A percentile compares a stretch with the other conserved stretches of the same genome.
Evolutionary conservation across 2,888 invertebrate genomes (phyloP).

Genomic region (Cryptophagus acutangulus): DNA sequence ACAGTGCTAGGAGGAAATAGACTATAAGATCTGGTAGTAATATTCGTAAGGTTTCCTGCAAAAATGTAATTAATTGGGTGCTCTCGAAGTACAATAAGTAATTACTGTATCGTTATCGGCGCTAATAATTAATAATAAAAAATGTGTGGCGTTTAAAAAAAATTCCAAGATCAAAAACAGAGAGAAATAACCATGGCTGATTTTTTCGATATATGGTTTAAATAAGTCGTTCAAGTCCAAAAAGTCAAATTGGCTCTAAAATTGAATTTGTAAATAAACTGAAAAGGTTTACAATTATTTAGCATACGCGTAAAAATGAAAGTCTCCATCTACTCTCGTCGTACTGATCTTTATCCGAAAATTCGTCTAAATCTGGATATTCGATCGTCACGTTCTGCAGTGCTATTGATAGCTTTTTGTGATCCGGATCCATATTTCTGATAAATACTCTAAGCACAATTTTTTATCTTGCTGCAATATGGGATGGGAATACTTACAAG

Average conservation of each 20-base stretch:
- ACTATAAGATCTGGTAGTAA: slow-evolving; percentile 47
- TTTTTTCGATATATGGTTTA: slow-evolving; percentile 67
- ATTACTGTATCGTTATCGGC: slow-evolving; percentile 21
- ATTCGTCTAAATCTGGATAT: no score
- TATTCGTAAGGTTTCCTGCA: slow-evolving; percentile 20
- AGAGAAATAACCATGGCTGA: slow-evolving; percentile 73
- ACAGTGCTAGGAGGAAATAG: slow-evolving; percentile 45
- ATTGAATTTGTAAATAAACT: slow-evolving; percentile 28
- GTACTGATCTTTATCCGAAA: no score
- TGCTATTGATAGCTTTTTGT: no score
- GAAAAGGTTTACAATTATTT: slow-evolving; percentile 5
- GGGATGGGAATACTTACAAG: no score
- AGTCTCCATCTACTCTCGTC: no score
- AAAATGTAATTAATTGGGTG: slow-evolving; percentile 10
- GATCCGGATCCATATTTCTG: no score
- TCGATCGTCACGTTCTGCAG: no score
- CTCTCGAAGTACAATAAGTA: slow-evolving; percentile 1
- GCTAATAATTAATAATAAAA: slow-evolving; percentile 36
- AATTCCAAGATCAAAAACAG: slow-evolving; percentile 68
- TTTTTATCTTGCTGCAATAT: no score
- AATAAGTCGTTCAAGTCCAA: slow-evolving; percentile 71
- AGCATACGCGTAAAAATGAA: slow-evolving; percentile 37
- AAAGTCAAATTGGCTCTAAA: slow-evolving; percentile 71
- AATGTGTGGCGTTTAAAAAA: slow-evolving; percentile 60
- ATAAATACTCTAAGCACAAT: no score